phyloP scores from a whole-genome alignment of 2,113 vertebrate genomes.

The Elgaria multicarinata region DNA sequence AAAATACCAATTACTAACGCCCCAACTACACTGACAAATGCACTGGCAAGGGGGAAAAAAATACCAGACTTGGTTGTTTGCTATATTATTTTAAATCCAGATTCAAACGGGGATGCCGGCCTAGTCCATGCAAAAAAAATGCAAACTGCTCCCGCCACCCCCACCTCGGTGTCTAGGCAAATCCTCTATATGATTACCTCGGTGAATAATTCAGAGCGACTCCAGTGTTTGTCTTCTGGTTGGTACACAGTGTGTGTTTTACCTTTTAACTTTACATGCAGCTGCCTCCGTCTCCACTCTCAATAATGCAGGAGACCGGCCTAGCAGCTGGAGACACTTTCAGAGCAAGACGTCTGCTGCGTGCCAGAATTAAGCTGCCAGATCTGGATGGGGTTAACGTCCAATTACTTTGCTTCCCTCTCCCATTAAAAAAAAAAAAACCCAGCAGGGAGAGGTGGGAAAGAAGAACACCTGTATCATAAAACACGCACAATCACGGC shows the following conservation, averaged over 20 bases:
- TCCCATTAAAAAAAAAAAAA: no score
- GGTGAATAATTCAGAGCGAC: conserved; percentile 71
- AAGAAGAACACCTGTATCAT: not conserved
- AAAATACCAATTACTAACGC: no score
- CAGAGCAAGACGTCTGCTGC: no score
- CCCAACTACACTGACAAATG: conserved; percentile 34
- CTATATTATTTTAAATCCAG: no score
- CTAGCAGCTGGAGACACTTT: conserved; percentile 24
- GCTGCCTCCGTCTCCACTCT: conserved; percentile 45
- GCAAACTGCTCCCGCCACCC: conserved; percentile 47
- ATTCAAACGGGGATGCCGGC: conserved; percentile 20
- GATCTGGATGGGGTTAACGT: not conserved
- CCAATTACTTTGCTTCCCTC: not conserved
- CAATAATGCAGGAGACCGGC: conserved; percentile 63
- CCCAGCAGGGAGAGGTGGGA: rapidly evolving
- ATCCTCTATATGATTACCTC: conserved; percentile 71
- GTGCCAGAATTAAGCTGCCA: not conserved
- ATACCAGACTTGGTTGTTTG: no score
- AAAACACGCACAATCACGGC: not conserved
- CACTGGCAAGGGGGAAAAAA: conserved; percentile 20
- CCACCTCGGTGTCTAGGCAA: conserved; percentile 72
- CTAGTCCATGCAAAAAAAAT: conserved; percentile 61
- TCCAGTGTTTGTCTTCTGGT: conserved; percentile 67
- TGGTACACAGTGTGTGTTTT: conserved; percentile 61
- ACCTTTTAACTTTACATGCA: conserved; percentile 55